phyloP scores from a whole-genome alignment of 2,888 invertebrate species.

The Patella ulyssiponensis region DNA sequence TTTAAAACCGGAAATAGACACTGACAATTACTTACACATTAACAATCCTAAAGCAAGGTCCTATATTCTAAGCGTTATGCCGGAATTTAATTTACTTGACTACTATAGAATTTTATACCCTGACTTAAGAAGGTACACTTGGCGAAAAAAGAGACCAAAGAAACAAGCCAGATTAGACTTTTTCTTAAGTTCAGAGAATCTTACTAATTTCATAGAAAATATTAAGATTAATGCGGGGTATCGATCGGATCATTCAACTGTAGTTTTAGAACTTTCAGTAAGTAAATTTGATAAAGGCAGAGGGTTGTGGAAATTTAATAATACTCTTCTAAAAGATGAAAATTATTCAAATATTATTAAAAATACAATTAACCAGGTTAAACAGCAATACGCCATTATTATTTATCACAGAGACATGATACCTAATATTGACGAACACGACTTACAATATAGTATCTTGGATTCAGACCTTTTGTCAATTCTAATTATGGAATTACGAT shows the following conservation, averaged over 20 bases:
- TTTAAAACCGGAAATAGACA: no score
- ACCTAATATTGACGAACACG: background rate
- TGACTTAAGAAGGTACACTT: no score
- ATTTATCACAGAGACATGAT: background rate
- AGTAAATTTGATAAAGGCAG: constrained; percentile 8
- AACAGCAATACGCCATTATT: background rate
- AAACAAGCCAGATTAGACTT: background rate
- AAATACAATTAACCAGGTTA: background rate
- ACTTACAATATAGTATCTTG: background rate
- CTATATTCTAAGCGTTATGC: no score
- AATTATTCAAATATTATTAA: background rate
- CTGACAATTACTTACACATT: no score
- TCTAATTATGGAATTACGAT: background rate
- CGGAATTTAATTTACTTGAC: no score
- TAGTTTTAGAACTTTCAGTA: constrained; percentile 13
- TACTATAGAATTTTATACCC: no score
- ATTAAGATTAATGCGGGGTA: constrained; percentile 16
- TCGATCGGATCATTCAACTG: constrained; percentile 16
- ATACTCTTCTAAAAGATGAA: background rate
- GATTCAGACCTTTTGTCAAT: background rate
- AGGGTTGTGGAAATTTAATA: constrained; percentile 18
- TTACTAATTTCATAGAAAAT: background rate
- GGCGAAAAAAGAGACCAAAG: no score
- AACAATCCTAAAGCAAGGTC: no score
- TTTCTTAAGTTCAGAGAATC: constrained; percentile 14